Evolutionary conservation across 2,888 invertebrate species (phyloP).

Genomic region (Melieria crassipennis): DNA sequence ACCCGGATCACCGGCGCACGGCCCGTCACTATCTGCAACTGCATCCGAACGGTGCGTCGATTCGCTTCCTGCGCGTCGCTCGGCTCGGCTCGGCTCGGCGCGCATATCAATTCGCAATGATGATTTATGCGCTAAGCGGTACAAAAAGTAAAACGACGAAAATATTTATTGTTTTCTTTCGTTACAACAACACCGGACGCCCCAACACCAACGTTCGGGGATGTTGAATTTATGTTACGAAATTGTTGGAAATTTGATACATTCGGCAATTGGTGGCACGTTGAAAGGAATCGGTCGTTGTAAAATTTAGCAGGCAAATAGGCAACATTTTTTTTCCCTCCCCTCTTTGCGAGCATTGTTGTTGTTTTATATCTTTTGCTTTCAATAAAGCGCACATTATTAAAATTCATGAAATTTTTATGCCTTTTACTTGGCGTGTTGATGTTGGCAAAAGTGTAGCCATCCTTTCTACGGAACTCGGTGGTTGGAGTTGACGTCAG

Average conservation of each 20-base stretch:
- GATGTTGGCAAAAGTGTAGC: no score
- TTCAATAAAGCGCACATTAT: slow-evolving; percentile 13
- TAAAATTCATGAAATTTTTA: slow-evolving; percentile 25
- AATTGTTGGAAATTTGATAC: slow-evolving; percentile 18
- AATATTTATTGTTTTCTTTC: slow-evolving; percentile 3
- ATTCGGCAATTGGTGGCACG: slow-evolving; percentile 5
- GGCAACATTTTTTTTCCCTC: slow-evolving; percentile 16
- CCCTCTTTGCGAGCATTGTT: slow-evolving; percentile 3
- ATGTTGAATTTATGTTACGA: not conserved
- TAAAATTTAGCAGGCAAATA: slow-evolving; percentile 16
- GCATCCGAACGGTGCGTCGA: no score
- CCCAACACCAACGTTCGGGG: no score
- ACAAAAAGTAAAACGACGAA: not conserved
- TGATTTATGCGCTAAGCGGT: slow-evolving; percentile 23
- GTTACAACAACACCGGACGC: not conserved
- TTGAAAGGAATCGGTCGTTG: not conserved
- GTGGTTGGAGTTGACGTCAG: no score
- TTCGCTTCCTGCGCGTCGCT: no score
- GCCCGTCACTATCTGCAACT: no score
- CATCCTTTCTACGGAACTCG: no score
- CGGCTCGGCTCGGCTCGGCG: not conserved
- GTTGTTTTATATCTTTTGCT: not conserved
- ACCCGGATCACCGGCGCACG: no score
- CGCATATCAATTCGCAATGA: slow-evolving; percentile 10
- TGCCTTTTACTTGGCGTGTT: not conserved